A percentile compares a stretch with the other conserved stretches of the same genome.
Evolutionary conservation across 2,888 invertebrate species (phyloP).

Genomic region (Agrochola lota): DNA sequence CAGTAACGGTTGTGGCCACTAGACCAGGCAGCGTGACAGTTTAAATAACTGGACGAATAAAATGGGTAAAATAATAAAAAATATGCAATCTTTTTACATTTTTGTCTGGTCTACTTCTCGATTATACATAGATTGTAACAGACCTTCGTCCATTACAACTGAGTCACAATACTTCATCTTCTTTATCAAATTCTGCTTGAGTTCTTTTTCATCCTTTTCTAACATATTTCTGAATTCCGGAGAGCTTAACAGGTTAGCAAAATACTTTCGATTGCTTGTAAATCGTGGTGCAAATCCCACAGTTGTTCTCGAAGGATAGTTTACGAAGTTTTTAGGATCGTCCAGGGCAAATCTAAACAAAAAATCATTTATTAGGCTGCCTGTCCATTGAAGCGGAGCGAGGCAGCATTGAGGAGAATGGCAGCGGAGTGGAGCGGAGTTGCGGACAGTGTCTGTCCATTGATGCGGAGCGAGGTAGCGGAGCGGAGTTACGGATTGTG

Average conservation of each 20-base stretch:
- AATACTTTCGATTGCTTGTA: conserved; percentile 83
- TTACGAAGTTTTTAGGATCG: conserved; percentile 77
- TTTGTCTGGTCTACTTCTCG: conserved; percentile 79
- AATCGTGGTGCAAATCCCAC: conserved; percentile 81
- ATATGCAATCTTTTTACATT: conserved; percentile 54
- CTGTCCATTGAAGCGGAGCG: too few relatives aligned
- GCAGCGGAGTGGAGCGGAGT: too few relatives aligned
- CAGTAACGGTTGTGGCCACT: not conserved
- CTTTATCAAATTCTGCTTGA: conserved; percentile 71
- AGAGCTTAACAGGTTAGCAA: conserved; percentile 81
- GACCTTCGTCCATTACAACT: conserved; percentile 74
- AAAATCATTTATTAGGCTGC: not conserved
- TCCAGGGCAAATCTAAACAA: conserved; percentile 76
- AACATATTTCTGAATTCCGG: conserved; percentile 79
- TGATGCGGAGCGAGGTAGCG: too few relatives aligned
- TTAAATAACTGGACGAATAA: not conserved
- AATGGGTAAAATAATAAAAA: not conserved
- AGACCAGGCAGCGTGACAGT: not conserved
- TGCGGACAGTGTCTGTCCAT: too few relatives aligned
- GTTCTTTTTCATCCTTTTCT: conserved; percentile 73
- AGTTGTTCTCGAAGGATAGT: conserved; percentile 81
- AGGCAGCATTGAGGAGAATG: too few relatives aligned
- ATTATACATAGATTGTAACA: conserved; percentile 78
- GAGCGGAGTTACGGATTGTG: too few relatives aligned
- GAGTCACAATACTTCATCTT: conserved; percentile 82